These are phyloP conservation scores for Xestia ashworthii DNA, from an alignment of 2,888 invertebrate genomes.

Conservation along the genomic window DNA sequence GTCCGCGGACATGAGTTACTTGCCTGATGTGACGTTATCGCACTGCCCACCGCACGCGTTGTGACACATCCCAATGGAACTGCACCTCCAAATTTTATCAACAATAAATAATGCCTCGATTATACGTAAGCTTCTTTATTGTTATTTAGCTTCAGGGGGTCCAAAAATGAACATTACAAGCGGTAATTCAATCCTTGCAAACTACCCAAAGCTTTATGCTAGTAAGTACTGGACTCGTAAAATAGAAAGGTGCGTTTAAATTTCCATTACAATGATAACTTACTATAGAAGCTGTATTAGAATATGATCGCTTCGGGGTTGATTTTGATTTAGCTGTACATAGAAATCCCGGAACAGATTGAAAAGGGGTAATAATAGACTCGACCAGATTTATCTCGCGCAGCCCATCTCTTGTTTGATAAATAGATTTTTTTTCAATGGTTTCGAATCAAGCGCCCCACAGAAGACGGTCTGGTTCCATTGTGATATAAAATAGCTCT, in stretches of 20 bases:
- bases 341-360: slow-evolving; percentile 74
- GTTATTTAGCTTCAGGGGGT: slow-evolving; percentile 6
- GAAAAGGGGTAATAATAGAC: slow-evolving; percentile 88
- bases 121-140: slow-evolving; percentile 16
- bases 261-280: slow-evolving; percentile 59
- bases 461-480: slow-evolving; percentile 79
- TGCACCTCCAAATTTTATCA: slow-evolving; percentile 31
- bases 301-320: slow-evolving; percentile 66
- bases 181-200: slow-evolving; percentile 39
- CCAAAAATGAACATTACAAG: slow-evolving; percentile 2
- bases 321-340: slow-evolving; percentile 66
- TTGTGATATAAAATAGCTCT: slow-evolving; percentile 87
- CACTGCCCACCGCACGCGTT: slow-evolving; percentile 53
- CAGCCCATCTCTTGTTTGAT: slow-evolving; percentile 87
- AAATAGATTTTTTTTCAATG: slow-evolving; percentile 86
- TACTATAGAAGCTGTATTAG: slow-evolving; percentile 59
- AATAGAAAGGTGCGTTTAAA: slow-evolving; percentile 54
- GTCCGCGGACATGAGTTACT: slow-evolving; percentile 76
- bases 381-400: slow-evolving; percentile 82
- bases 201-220: slow-evolving; percentile 13
- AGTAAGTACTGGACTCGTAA: slow-evolving; percentile 19
- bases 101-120: slow-evolving; percentile 29
- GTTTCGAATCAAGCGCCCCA: slow-evolving; percentile 80
- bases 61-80: slow-evolving; percentile 46
- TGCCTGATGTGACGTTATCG: slow-evolving; percentile 78